Evolutionary conservation across 2,113 vertebrate species (phyloP), one percentile per base, ranked within the genome.

Genomic region (Actenoides lindsayi): DNA sequence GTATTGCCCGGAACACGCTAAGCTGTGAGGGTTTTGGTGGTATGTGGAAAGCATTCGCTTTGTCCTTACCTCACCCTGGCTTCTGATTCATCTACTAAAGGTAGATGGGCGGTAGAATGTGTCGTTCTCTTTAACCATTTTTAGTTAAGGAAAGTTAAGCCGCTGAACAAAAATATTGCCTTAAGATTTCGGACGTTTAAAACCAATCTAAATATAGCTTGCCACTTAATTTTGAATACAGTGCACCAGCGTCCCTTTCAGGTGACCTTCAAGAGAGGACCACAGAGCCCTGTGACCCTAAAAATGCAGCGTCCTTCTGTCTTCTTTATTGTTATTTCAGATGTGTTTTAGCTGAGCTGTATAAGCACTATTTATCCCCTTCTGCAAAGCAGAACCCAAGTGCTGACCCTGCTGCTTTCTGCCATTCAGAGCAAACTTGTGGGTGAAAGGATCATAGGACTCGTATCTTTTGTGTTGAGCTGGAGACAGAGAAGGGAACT

Each of bases 181-280:
- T 53, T 83, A 44, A 23, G 12, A 80, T 74, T 93, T 91, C 24
- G 74, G 54, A 2, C 48, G 63, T 87, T 90, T 41, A 78, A 81
- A 71, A 25, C 60, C 2, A 53, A 53, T 93, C 75, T 88, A 85
- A 94, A 82, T 93, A 89, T 92, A 94, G 63, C 53, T 46, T 75
- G 16, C 51, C 54, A 44, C 60, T 96, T 86, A 80, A 83, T 93
- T 93, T 75, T 78, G 3, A 78, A 51, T 92, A 90, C 62, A 24
- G 31, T 84, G 68, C 9, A n/a, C 21, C 48, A 79, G 17, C 62
- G 88, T 90, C 62, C 35, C 39, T 92, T 96, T 92, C 64, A 78
- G 33, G 31, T 95, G 96, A 96, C 95, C 96, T 96, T 96, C 96
- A 94, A 57, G 80, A 95, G 68, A 68, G 48, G 64, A 11, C 27